Evolutionary conservation across 2,113 vertebrate genomes (phyloP).

Genomic region (Accipiter virgatus): DNA sequence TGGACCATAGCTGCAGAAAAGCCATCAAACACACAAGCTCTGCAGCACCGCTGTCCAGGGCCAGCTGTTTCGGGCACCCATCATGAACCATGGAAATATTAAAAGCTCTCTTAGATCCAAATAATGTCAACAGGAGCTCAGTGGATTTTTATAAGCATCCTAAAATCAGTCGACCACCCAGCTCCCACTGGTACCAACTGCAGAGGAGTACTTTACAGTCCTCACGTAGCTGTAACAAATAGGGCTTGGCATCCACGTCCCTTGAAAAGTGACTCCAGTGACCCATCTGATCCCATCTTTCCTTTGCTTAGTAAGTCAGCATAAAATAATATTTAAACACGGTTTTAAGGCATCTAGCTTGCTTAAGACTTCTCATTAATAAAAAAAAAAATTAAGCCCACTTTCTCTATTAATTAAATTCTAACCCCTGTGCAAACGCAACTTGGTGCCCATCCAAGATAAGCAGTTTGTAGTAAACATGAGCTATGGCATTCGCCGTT

Average conservation of each 20-base stretch:
- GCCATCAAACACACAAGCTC: neutral
- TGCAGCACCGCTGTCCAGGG: accelerated
- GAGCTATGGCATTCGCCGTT: neutral
- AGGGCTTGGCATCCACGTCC: accelerated
- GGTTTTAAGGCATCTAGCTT: neutral
- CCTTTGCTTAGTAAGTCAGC: neutral
- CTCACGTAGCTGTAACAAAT: neutral
- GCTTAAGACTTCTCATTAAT: neutral
- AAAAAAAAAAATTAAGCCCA: neutral
- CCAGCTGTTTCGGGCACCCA: neutral
- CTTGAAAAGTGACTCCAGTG: neutral
- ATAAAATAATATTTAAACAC: neutral
- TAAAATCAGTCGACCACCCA: neutral
- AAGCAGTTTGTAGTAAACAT: neutral
- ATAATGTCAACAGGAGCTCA: neutral
- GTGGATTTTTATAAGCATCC: neutral
- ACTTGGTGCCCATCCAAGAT: neutral
- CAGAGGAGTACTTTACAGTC: neutral
- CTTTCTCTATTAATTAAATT: neutral
- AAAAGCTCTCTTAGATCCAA: neutral
- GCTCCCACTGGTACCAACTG: neutral
- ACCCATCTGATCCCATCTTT: neutral
- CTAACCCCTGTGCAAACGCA: neutral
- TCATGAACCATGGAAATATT: neutral
- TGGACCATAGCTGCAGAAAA: neutral